A percentile compares a stretch with the other conserved stretches of the same genome.
Conservation (phyloP, 1,140 invertebrate species). For the Penaeus chinensis region DNA sequence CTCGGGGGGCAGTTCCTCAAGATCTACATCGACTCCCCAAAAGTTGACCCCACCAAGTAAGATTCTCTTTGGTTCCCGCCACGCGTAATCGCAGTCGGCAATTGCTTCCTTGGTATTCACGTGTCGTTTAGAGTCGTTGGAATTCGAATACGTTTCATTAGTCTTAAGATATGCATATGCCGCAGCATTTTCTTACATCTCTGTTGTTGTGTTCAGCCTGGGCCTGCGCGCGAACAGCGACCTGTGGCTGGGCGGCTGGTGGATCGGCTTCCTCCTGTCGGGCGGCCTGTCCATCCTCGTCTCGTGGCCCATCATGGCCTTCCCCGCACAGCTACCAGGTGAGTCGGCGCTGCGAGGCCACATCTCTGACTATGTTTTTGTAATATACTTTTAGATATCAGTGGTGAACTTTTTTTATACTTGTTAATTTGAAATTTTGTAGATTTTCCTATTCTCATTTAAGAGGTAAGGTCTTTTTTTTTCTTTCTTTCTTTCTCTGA, state of each 20-base stretch:
- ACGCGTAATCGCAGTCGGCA: not conserved
- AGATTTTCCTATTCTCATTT: no score
- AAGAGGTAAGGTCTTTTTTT: no score
- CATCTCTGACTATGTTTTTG: not conserved
- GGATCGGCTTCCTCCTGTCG: constrained; percentile 89
- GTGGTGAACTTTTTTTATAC: not conserved
- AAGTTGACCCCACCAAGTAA: constrained; percentile 75
- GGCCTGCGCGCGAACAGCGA: constrained; percentile 13
- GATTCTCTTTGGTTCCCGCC: constrained; percentile 65
- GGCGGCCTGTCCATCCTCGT: constrained; percentile 84
- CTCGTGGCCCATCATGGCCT: constrained; percentile 88
- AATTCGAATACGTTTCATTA: not conserved
- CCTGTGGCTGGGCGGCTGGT: constrained; percentile 90
- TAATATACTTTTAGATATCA: not conserved
- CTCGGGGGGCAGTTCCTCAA: constrained; percentile 90
- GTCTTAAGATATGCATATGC: not conserved
- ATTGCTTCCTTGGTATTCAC: no score
- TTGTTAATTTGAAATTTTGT: not conserved
- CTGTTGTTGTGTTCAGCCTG: not conserved
- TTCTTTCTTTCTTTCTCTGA: no score
- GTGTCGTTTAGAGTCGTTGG: not conserved
- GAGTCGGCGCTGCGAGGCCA: constrained; percentile 26
- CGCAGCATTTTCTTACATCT: not conserved
- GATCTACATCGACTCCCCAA: constrained; percentile 86
- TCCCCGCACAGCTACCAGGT: constrained; percentile 81